Base-by-base conservation (phyloP, 2,113 vertebrate genomes). In the Typhlomys cinereus region DNA sequence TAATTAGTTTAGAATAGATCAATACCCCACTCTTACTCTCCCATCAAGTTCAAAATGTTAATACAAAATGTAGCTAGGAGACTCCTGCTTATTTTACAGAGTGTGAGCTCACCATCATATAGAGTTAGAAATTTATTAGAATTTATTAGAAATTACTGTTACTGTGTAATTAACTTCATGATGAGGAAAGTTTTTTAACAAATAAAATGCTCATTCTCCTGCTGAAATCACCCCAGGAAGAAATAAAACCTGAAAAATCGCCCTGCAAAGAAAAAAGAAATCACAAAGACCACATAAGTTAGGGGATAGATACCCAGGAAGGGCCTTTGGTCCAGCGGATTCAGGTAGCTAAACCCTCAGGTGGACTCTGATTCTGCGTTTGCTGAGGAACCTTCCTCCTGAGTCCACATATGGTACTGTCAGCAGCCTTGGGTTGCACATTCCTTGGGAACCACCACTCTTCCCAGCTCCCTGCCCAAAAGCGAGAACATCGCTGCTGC, bases 131-230 rank as follows among this genome's bases (percentile, higher is more conserved):
- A n/a, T n/a, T n/a, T n/a, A n/a, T n/a, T n/a, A n/a, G 82, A 6
- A 50, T 88, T 70, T 61, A 34, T 74, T 44, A 52, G 34, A 48
- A 83, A 71, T n/a, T 57, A 29, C 27, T 64, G 2, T 71, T 83
- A 79, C 7, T 44, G n/a, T 80, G 50, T 80, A n/a, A 34, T 84
- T 70, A 85, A 67, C 34, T 90, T 90, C 21, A 41, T 74, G 9
- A 59, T 61, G 52, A 90, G 29, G 18, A 11, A 17, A 44, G 50
- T 86, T 89, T 70, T 75, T 50, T 57, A 31, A 70, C 34, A 84
- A 67, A 39, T 67, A 52, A 48, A 87, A 39, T 83, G 78, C 64
- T 90, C 34, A 61, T 62, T 92, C 10, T 70, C 5, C 44, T 74
- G 0, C 75, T 76, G 48, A 81, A 87, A 31, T 52, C 71, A 71